Evolutionary conservation across 2,888 invertebrate species (phyloP).

Genomic region (Orthonevra nobilis): DNA sequence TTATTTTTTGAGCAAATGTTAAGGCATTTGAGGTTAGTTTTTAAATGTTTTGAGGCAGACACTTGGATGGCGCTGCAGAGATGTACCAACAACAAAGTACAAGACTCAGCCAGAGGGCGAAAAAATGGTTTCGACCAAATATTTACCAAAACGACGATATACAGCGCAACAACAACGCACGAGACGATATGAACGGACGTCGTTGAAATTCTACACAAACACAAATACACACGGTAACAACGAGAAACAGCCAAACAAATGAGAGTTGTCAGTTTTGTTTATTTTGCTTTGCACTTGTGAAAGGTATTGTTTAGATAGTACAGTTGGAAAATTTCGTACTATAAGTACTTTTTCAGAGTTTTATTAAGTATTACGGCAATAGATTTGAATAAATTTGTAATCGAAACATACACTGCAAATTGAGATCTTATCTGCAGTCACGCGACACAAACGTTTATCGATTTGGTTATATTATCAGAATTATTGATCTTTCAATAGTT

Average conservation of each 20-base stretch:
- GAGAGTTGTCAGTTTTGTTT: conserved; percentile 9
- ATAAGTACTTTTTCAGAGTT: neutral
- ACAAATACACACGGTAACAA: neutral
- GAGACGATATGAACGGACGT: conserved; percentile 12
- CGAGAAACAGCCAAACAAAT: neutral
- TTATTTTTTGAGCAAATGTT: too few relatives aligned
- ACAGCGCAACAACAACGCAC: conserved; percentile 22
- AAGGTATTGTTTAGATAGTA: conserved; percentile 1
- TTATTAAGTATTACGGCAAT: too few relatives aligned
- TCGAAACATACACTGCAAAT: conserved; percentile 10
- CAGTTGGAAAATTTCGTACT: neutral
- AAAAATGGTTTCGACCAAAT: conserved; percentile 63
- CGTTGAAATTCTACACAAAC: neutral
- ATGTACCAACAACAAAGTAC: conserved; percentile 2
- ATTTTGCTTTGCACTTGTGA: neutral
- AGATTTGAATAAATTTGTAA: too few relatives aligned
- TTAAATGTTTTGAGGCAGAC: too few relatives aligned
- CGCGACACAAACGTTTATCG: too few relatives aligned
- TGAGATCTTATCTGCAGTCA: too few relatives aligned
- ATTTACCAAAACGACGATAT: conserved; percentile 56
- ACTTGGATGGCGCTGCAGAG: conserved; percentile 1
- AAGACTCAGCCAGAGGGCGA: conserved; percentile 55
- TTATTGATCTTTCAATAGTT: too few relatives aligned
- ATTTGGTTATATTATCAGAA: too few relatives aligned
- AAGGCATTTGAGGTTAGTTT: too few relatives aligned